A percentile compares a stretch with the other conserved stretches of the same genome.
phyloP scores from a whole-genome alignment of 2,797 vertebrate species.

The Tenualosa ilisha region DNA sequence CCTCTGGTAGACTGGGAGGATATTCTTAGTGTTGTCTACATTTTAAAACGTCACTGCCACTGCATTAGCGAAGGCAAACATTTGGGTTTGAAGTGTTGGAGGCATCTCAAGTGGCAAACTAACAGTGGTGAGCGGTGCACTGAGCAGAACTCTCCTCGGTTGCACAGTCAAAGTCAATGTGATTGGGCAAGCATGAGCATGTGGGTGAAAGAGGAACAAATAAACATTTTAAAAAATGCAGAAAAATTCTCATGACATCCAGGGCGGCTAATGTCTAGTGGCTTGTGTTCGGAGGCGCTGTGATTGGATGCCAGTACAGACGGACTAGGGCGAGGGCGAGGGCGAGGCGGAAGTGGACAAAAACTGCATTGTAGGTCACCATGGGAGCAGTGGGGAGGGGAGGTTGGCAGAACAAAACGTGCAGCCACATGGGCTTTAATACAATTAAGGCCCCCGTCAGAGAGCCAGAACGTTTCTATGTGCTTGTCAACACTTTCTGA shows the following conservation, averaged over 20 bases:
- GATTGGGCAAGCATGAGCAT: background rate
- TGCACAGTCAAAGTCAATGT: background rate
- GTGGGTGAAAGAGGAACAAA: background rate
- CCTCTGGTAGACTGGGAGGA: conserved; percentile 23
- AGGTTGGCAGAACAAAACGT: background rate
- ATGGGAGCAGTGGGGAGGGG: conserved; percentile 22
- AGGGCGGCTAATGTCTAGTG: conserved; percentile 25
- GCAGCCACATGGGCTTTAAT: conserved; percentile 37
- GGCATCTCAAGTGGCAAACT: conserved; percentile 47
- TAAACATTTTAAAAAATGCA: background rate
- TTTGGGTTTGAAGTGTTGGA: conserved; percentile 42
- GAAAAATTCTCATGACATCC: background rate
- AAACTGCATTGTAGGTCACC: conserved; percentile 42
- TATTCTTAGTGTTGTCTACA: background rate
- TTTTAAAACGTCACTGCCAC: conserved; percentile 11
- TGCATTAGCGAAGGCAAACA: conserved; percentile 47
- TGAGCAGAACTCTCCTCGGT: conserved; percentile 20
- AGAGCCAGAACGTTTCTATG: background rate
- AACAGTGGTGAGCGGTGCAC: conserved; percentile 22
- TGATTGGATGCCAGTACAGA: conserved; percentile 11
- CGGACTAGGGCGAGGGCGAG: background rate
- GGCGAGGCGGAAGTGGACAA: conserved; percentile 25
- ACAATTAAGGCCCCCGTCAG: conserved; percentile 23
- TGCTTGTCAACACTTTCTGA: background rate
- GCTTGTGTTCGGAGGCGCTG: conserved; percentile 10